Conservation (phyloP, 1,140 invertebrate genomes). For the Potamilus streckersoni region DNA sequence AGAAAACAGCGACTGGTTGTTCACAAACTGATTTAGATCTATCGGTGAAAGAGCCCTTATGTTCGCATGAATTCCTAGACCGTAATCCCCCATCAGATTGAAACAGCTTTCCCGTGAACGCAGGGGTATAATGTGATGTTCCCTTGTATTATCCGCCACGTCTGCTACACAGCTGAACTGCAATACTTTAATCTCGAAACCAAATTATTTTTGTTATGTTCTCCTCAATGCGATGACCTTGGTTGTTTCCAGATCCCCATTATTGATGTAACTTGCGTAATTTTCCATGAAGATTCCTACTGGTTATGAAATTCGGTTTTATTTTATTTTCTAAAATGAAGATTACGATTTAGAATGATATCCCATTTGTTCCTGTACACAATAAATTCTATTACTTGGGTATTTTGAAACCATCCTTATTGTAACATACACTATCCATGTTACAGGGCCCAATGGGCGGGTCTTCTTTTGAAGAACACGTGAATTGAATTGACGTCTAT, state of each 20-base stretch:
- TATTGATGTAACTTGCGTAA: background rate
- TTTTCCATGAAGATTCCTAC: too few species aligned
- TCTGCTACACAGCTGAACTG: slow-evolving; percentile 55
- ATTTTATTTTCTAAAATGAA: too few species aligned
- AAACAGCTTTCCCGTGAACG: slow-evolving; percentile 20
- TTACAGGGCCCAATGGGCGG: slow-evolving; percentile 21
- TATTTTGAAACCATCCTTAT: too few species aligned
- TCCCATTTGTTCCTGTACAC: too few species aligned
- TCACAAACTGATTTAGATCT: slow-evolving; percentile 66
- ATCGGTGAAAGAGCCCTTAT: slow-evolving; percentile 58
- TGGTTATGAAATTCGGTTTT: too few species aligned
- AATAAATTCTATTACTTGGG: too few species aligned
- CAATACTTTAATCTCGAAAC: slow-evolving; percentile 40
- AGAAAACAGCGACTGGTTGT: slow-evolving; percentile 68
- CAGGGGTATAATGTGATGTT: slow-evolving; percentile 30
- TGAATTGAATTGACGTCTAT: background rate
- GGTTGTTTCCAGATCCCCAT: background rate
- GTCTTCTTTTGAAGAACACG: slow-evolving; percentile 16
- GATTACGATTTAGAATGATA: too few species aligned
- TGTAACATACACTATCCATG: slow-evolving; percentile 19
- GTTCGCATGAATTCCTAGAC: slow-evolving; percentile 49
- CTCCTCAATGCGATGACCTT: background rate
- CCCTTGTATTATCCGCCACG: slow-evolving; percentile 54
- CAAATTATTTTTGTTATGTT: slow-evolving; percentile 5
- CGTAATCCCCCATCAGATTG: slow-evolving; percentile 71